Conservation (phyloP, 2,113 vertebrate genomes). For the Chunga burmeisteri region DNA sequence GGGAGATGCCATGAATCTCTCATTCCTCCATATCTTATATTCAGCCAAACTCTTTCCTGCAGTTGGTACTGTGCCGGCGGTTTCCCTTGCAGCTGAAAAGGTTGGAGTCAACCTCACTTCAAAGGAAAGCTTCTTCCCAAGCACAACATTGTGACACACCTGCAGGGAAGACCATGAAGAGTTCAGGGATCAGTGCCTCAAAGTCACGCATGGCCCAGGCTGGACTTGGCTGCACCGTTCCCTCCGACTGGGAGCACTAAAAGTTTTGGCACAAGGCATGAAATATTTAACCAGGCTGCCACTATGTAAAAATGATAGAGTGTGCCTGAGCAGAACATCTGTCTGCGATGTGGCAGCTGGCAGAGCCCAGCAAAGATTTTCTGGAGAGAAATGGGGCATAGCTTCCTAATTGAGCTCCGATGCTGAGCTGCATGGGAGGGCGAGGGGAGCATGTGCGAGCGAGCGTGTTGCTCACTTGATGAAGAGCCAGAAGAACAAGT, state of each 20-base stretch:
- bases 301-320: neutral
- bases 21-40: neutral
- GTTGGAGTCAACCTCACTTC: neutral
- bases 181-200: fast-evolving
- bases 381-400: conserved; percentile 1
- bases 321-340: conserved; percentile 51
- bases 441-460: neutral
- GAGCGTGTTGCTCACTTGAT: fast-evolving
- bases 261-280: neutral
- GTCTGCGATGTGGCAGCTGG: conserved; percentile 40
- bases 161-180: neutral
- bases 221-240: neutral
- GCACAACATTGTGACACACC: neutral
- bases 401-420: neutral
- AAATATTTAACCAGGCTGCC: neutral
- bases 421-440: neutral
- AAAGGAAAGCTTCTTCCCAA: neutral
- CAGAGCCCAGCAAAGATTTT: neutral
- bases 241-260: neutral
- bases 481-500: neutral
- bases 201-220: neutral
- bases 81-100: neutral
- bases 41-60: neutral
- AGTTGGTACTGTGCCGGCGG: neutral
- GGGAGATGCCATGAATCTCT: neutral